Evolutionary conservation across 2,113 vertebrate species (phyloP).

Genomic region (Cnemophilus loriae): DNA sequence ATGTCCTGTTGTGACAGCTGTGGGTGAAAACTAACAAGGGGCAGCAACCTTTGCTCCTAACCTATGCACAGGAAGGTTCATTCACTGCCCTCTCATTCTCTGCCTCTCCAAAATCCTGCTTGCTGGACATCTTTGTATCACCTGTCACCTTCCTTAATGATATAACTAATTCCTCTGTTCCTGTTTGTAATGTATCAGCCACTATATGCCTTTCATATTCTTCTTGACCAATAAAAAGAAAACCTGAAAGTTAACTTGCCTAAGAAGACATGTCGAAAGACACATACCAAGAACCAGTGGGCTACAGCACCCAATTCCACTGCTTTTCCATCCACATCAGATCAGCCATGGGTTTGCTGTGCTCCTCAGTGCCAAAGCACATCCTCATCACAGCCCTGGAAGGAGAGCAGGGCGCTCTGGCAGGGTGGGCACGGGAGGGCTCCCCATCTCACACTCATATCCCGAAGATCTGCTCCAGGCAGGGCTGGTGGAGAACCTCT

Average conservation of each 20-base stretch:
- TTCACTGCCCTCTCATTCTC: background rate
- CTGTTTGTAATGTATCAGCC: background rate
- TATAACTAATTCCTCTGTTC: background rate
- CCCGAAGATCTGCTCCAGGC: fast-evolving
- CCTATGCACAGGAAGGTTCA: background rate
- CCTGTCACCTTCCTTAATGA: background rate
- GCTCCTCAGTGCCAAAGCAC: fast-evolving
- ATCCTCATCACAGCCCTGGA: fast-evolving
- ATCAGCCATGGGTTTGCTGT: background rate
- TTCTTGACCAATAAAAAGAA: background rate
- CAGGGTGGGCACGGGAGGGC: background rate
- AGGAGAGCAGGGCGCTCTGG: background rate
- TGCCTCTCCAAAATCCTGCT: background rate
- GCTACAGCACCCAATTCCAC: background rate
- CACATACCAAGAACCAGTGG: background rate
- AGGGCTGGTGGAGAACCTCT: background rate
- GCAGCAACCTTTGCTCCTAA: background rate
- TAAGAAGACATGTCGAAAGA: background rate
- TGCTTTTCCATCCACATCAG: background rate
- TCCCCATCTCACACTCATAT: background rate
- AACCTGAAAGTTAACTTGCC: background rate
- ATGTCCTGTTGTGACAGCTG: fast-evolving
- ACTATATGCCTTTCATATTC: background rate
- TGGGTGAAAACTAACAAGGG: background rate
- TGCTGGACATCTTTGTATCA: background rate